These are phyloP conservation scores for Anagyrus pseudococci DNA, from an alignment of 2,888 invertebrate species.

Conservation along the genomic window DNA sequence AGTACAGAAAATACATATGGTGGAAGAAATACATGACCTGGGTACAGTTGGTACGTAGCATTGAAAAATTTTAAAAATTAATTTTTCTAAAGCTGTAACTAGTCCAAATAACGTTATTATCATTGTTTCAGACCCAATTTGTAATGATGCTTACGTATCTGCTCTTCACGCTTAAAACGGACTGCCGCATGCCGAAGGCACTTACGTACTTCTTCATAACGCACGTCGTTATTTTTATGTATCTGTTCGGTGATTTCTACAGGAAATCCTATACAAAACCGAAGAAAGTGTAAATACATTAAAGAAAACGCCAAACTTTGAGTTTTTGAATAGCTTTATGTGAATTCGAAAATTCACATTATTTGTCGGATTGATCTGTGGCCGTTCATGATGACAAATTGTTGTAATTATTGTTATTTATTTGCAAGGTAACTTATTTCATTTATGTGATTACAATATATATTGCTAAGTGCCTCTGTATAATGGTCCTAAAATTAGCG, in stretches of 20 bases:
- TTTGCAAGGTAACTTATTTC: too few species aligned
- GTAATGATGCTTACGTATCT: slow-evolving; percentile 72
- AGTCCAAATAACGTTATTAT: not conserved
- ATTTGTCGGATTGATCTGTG: too few species aligned
- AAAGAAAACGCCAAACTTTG: too few species aligned
- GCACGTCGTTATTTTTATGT: slow-evolving; percentile 66
- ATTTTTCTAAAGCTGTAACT: not conserved
- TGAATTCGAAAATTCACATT: too few species aligned
- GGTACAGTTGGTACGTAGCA: slow-evolving; percentile 74
- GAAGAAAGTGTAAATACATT: slow-evolving; percentile 30
- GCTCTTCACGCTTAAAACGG: slow-evolving; percentile 64
- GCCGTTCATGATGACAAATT: too few species aligned
- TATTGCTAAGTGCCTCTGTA: too few species aligned
- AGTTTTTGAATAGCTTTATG: too few species aligned
- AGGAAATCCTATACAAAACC: slow-evolving; percentile 58
- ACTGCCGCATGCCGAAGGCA: slow-evolving; percentile 66
- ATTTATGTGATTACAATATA: too few species aligned
- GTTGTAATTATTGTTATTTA: too few species aligned
- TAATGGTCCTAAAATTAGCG: too few species aligned
- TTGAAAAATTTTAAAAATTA: not conserved
- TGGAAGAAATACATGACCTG: slow-evolving; percentile 87
- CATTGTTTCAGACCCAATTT: slow-evolving; percentile 68
- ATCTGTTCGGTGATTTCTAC: slow-evolving; percentile 69
- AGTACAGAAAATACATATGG: slow-evolving; percentile 77
- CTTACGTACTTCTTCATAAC: slow-evolving; percentile 67